Percentiles rank a stretch among this genome's conserved stretches.
These are phyloP conservation scores for Poeciliopsis turneri DNA, from an alignment of 2,797 vertebrate genomes.

Conservation along the genomic window DNA sequence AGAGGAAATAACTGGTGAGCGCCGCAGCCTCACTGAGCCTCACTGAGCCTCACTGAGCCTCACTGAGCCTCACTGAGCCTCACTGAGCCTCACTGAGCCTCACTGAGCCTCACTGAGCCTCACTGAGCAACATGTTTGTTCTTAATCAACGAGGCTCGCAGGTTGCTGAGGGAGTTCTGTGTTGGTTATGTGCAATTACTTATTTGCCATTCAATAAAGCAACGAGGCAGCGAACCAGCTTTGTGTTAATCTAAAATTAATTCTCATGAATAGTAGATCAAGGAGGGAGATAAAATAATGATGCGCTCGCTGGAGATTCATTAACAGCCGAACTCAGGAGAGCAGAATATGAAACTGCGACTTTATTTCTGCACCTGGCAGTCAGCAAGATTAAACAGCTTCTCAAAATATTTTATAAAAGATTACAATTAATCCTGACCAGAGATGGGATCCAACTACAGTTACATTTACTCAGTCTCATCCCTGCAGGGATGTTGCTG, in stretches of 20 bases:
- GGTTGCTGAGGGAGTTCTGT: slow-evolving; percentile 39
- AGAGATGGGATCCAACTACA: too few species aligned
- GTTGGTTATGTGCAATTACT: slow-evolving; percentile 65
- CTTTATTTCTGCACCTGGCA: slow-evolving; percentile 14
- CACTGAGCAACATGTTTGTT: slow-evolving; percentile 43
- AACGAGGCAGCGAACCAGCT: slow-evolving; percentile 67
- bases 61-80: neutral
- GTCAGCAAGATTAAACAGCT: neutral
- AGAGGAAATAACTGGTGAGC: slow-evolving; percentile 35
- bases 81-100: slow-evolving; percentile 10
- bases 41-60: slow-evolving; percentile 3
- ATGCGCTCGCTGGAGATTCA: slow-evolving; percentile 56
- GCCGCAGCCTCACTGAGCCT: slow-evolving; percentile 33
- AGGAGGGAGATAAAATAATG: slow-evolving; percentile 58
- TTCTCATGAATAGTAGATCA: slow-evolving; percentile 74
- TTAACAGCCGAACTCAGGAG: slow-evolving; percentile 40
- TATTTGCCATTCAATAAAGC: slow-evolving; percentile 69
- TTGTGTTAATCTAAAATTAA: slow-evolving; percentile 77
- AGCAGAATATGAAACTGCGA: slow-evolving; percentile 17
- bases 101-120: slow-evolving; percentile 2
- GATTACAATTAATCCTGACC: slow-evolving; percentile 11
- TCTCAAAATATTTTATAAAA: slow-evolving; percentile 23
- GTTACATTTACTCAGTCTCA: too few species aligned
- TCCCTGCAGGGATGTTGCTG: too few species aligned
- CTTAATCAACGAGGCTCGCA: slow-evolving; percentile 49